Evolutionary conservation across 2,888 invertebrate species (phyloP).

Genomic region (Itoplectis maculator): DNA sequence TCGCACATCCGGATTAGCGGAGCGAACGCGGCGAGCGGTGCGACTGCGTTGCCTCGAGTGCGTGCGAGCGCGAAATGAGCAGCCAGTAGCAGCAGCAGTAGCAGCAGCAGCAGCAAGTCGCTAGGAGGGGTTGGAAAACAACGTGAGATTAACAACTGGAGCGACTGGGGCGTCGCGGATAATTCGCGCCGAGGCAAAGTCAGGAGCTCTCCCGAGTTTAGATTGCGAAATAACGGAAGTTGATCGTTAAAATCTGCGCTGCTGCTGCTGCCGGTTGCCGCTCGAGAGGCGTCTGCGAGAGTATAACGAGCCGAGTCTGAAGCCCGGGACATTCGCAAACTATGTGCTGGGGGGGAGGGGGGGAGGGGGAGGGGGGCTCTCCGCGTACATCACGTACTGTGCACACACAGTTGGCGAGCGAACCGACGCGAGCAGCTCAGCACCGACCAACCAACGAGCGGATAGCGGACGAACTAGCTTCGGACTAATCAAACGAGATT

Average conservation of each 20-base stretch:
- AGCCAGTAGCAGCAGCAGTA: too few species aligned
- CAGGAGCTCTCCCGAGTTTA: constrained; percentile 20
- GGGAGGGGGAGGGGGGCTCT: too few species aligned
- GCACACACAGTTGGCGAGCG: constrained; percentile 63
- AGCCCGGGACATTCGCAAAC: not conserved
- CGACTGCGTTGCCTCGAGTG: not conserved
- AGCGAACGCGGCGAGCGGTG: not conserved
- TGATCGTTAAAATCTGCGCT: constrained; percentile 55
- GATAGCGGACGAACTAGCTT: constrained; percentile 56
- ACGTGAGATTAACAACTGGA: constrained; percentile 25
- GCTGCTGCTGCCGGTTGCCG: not conserved
- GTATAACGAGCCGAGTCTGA: not conserved
- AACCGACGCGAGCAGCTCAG: too few species aligned
- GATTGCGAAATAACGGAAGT: constrained; percentile 57
- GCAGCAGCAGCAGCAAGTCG: too few species aligned
- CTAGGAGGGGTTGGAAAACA: constrained; percentile 18
- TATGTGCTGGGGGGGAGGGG: too few species aligned
- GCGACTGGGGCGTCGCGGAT: constrained; percentile 4
- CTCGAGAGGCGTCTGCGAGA: constrained; percentile 13
- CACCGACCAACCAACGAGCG: too few species aligned
- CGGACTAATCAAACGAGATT: constrained; percentile 75
- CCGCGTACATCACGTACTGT: not conserved
- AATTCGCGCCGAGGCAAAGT: constrained; percentile 18
- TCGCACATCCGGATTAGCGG: not conserved
- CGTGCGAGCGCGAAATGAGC: constrained; percentile 8